phyloP scores from a whole-genome alignment of 2,113 vertebrate genomes.

The Dolichotis patagonum region DNA sequence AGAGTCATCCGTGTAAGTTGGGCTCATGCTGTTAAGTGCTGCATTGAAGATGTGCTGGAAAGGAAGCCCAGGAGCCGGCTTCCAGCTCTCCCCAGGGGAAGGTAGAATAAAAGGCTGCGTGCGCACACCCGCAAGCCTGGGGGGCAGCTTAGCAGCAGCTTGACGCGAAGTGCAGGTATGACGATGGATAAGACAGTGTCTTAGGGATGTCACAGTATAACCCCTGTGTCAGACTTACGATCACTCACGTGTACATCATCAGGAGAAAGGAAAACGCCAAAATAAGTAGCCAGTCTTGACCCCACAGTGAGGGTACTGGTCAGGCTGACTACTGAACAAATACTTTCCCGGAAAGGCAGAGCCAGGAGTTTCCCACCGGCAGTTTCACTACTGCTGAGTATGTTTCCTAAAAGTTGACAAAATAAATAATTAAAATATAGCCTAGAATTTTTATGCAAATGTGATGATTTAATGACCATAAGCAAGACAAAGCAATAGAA shows the following conservation, averaged over 20 bases:
- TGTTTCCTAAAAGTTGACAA: background rate
- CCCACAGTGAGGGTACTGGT: background rate
- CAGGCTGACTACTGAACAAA: background rate
- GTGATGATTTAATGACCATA: too few species aligned
- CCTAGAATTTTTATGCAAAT: background rate
- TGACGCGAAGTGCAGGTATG: background rate
- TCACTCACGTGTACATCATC: background rate
- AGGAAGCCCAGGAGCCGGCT: background rate
- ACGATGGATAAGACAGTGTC: too few species aligned
- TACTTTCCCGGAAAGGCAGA: background rate
- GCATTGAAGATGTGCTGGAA: background rate
- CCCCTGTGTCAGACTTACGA: background rate
- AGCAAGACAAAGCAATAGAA: too few species aligned
- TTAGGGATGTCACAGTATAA: background rate
- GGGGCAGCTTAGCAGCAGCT: background rate
- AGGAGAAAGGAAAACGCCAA: background rate
- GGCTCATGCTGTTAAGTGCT: background rate
- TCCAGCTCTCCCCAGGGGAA: background rate
- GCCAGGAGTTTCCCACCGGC: background rate
- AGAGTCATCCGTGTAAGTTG: background rate
- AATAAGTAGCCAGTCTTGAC: background rate
- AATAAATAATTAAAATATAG: background rate
- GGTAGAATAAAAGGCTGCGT: background rate
- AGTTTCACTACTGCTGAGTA: background rate
- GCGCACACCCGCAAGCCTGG: background rate